phyloP scores from a whole-genome alignment of 53 echinoderm and acorn worm genomes.

The Paracentrotus lividus region DNA sequence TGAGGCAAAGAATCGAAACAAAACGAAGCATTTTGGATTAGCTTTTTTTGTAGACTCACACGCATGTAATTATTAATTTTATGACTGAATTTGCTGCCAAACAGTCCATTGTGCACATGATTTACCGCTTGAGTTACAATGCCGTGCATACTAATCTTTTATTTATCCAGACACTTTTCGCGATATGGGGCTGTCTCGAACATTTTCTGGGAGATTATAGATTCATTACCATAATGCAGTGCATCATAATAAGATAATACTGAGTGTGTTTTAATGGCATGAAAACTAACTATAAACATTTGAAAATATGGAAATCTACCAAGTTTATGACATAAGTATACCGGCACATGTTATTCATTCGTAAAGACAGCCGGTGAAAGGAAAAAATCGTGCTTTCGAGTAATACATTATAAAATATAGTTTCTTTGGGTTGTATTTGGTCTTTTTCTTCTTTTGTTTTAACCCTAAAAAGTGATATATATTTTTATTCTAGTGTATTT shows the following conservation, averaged over 20 bases:
- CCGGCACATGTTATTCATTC: neutral
- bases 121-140: neutral
- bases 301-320: neutral
- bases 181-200: neutral
- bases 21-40: neutral
- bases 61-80: neutral
- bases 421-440: neutral
- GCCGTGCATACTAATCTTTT: neutral
- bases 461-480: no score
- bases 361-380: neutral
- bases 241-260: neutral
- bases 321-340: neutral
- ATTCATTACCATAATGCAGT: neutral
- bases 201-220: slow-evolving; percentile 9
- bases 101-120: neutral
- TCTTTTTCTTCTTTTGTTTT: neutral
- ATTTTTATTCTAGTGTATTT: no score
- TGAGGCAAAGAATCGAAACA: neutral
- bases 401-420: neutral
- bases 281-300: neutral
- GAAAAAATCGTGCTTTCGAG: neutral
- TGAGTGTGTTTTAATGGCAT: neutral
- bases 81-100: neutral
- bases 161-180: neutral
- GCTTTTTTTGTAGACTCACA: neutral